phyloP scores from a whole-genome alignment of 2,797 vertebrate species.

The Threskiornis aethiopicus region DNA sequence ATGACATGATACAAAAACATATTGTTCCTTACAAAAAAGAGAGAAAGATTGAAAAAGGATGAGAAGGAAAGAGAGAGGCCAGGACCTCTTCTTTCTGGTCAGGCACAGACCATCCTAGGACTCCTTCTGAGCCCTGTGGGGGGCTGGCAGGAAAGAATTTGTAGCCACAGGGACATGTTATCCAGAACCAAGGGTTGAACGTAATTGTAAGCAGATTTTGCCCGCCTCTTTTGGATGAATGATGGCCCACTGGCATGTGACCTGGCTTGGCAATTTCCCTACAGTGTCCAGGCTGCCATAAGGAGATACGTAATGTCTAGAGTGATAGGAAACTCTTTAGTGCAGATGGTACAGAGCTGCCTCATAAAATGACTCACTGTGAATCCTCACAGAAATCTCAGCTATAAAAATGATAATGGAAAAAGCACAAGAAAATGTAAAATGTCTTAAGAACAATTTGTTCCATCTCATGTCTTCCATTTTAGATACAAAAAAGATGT shows the following conservation, averaged over 20 bases:
- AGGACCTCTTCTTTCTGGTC: constrained; percentile 53
- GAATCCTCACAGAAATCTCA: constrained; percentile 77
- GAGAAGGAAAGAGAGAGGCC: constrained; percentile 3
- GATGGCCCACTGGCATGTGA: constrained; percentile 81
- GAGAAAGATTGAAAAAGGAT: not conserved
- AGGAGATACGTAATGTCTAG: constrained; percentile 82
- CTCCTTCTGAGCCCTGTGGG: constrained; percentile 82
- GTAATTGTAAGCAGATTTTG: constrained; percentile 88
- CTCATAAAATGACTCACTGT: constrained; percentile 82
- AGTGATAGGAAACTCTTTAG: constrained; percentile 77
- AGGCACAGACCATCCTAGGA: constrained; percentile 74
- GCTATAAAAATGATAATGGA: constrained; percentile 82
- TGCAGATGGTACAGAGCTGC: constrained; percentile 77
- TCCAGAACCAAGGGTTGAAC: constrained; percentile 76
- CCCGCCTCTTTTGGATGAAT: constrained; percentile 74
- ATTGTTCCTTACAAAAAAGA: constrained; percentile 10
- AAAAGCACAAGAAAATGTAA: constrained; percentile 78
- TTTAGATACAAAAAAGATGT: not conserved
- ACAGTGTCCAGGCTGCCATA: constrained; percentile 71
- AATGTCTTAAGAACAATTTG: constrained; percentile 62
- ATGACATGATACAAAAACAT: constrained; percentile 28
- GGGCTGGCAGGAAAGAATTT: constrained; percentile 82
- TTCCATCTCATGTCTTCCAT: constrained; percentile 50
- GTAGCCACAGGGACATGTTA: constrained; percentile 75
- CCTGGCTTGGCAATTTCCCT: constrained; percentile 77